Evolutionary conservation across 2,888 invertebrate species (phyloP).

Genomic region (Aleiodes alternator): DNA sequence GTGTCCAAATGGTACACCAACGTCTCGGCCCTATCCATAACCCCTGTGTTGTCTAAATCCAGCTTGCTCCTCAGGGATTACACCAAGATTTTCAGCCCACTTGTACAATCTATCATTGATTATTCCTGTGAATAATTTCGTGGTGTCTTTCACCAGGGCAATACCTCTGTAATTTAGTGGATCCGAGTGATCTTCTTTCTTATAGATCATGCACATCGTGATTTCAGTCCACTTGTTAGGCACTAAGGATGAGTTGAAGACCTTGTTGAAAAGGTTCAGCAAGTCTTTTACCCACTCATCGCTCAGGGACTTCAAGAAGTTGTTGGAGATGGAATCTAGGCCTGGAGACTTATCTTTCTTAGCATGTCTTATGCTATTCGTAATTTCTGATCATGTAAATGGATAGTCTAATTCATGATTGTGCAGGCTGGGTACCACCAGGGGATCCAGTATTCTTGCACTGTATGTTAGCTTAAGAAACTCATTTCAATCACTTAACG

Average conservation of each 20-base stretch:
- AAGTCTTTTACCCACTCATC: too few relatives aligned
- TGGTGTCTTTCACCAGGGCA: slow-evolving; percentile 46
- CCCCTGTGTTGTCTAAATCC: slow-evolving; percentile 48
- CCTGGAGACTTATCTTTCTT: too few relatives aligned
- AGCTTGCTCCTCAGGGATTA: slow-evolving; percentile 43
- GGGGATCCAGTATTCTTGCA: too few relatives aligned
- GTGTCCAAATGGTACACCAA: too few relatives aligned
- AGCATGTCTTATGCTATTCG: too few relatives aligned
- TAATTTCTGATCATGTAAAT: too few relatives aligned
- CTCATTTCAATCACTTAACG: too few relatives aligned
- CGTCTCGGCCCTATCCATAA: slow-evolving; percentile 5
- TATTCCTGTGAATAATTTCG: slow-evolving; percentile 53
- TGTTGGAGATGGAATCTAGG: slow-evolving; percentile 29
- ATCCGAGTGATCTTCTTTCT: slow-evolving; percentile 30
- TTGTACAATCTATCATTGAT: slow-evolving; percentile 30
- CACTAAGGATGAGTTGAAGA: too few relatives aligned
- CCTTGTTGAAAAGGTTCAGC: too few relatives aligned
- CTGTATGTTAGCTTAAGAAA: too few relatives aligned
- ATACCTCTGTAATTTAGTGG: slow-evolving; percentile 53
- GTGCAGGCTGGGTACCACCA: too few relatives aligned
- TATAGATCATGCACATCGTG: slow-evolving; percentile 37
- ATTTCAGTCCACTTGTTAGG: slow-evolving; percentile 7
- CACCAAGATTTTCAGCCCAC: slow-evolving; percentile 46
- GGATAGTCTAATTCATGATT: too few relatives aligned
- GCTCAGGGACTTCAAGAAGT: slow-evolving; percentile 13